Percentiles rank a stretch among this genome's conserved stretches.
Evolutionary conservation across 2,797 vertebrate genomes (phyloP).

Genomic region (Gobio occitaniae): DNA sequence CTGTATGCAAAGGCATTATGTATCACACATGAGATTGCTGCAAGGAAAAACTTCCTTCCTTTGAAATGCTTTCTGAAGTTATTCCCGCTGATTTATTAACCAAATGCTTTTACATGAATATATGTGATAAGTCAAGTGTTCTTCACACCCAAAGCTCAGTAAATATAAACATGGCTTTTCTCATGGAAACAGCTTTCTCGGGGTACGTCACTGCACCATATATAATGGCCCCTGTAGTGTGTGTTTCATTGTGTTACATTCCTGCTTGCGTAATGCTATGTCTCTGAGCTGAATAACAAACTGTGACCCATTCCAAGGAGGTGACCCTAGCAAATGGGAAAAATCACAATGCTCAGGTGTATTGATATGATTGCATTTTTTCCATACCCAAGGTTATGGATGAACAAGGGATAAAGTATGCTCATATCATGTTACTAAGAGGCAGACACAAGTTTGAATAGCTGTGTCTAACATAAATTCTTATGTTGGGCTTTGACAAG

Average conservation of each 20-base stretch:
- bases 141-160: constrained; percentile 50
- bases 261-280: constrained; percentile 5
- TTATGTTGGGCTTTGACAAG: constrained; percentile 20
- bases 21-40: constrained; percentile 17
- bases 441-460: constrained; percentile 25
- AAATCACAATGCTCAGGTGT: constrained; percentile 16
- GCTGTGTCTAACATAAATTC: constrained; percentile 10
- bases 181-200: constrained; percentile 51
- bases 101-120: constrained; percentile 50
- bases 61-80: constrained; percentile 26
- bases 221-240: constrained; percentile 9
- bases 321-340: constrained; percentile 39
- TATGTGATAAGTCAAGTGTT: constrained; percentile 33
- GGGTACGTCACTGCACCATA: constrained; percentile 44
- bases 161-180: constrained; percentile 51
- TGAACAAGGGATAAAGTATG: constrained; percentile 7
- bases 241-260: constrained; percentile 13
- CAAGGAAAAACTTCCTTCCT: constrained; percentile 12
- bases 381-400: constrained; percentile 36
- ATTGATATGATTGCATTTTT: constrained; percentile 30
- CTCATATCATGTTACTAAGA: neutral
- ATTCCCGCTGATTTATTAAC: constrained; percentile 39
- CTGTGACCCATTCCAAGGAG: constrained; percentile 17
- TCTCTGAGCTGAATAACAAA: constrained; percentile 48
- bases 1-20: constrained; percentile 45